Evolutionary conservation across 1,140 invertebrate species (phyloP).

Genomic region (Hormaphis cornu): DNA sequence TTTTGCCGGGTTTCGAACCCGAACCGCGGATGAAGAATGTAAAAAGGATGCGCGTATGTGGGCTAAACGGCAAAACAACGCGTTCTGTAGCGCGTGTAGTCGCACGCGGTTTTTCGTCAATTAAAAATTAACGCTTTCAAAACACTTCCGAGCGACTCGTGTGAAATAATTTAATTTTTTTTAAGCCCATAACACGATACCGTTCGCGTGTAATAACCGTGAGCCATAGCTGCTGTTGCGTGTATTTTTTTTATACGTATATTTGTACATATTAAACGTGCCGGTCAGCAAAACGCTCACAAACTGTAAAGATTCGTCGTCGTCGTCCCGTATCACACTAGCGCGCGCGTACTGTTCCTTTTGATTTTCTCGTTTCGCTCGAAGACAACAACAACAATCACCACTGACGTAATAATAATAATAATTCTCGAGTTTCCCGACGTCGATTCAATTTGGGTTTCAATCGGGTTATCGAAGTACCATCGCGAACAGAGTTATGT

Average conservation of each 20-base stretch:
- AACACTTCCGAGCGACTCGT: background rate
- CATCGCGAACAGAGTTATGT: too few relatives aligned
- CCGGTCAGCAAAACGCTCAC: background rate
- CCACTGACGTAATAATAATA: too few relatives aligned
- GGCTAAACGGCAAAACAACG: background rate
- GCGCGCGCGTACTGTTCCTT: background rate
- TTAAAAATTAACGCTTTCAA: constrained; percentile 30
- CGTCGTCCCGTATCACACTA: background rate
- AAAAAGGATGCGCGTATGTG: background rate
- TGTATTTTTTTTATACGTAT: background rate
- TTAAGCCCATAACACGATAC: too few relatives aligned
- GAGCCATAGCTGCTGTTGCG: background rate
- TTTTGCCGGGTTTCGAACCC: too few relatives aligned
- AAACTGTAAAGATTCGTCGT: background rate
- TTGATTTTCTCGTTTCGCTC: background rate
- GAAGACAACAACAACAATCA: background rate
- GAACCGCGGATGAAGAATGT: background rate
- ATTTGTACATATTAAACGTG: too few relatives aligned
- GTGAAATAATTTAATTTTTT: too few relatives aligned
- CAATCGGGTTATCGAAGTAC: too few relatives aligned
- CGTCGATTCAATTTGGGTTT: too few relatives aligned
- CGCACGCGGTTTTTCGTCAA: background rate
- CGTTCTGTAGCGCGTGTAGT: background rate
- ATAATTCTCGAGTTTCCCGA: too few relatives aligned
- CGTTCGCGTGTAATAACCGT: background rate